These are phyloP conservation scores for Plumapathes pennacea DNA, from an alignment of 92 coral and sea anemone genomes.

Conservation along the genomic window DNA sequence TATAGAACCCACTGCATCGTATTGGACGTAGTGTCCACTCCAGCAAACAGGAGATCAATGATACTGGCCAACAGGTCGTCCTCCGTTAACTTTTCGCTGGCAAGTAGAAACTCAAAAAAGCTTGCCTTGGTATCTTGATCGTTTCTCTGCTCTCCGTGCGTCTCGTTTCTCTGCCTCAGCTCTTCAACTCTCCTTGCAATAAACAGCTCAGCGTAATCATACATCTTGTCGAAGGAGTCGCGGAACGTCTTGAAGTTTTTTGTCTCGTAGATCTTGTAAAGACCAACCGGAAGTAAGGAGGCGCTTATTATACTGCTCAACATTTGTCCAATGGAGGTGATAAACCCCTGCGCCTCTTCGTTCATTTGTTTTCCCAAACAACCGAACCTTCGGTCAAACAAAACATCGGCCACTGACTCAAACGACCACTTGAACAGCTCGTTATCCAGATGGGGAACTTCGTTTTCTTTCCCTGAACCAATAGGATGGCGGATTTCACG, in stretches of 20 bases:
- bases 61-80: constrained; percentile 50
- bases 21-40: constrained; percentile 57
- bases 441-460: constrained; percentile 34
- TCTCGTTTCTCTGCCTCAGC: background rate
- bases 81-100: constrained; percentile 34
- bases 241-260: constrained; percentile 39
- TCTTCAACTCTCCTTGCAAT: constrained; percentile 34
- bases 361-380: constrained; percentile 15
- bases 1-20: constrained; percentile 61
- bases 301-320: constrained; percentile 5
- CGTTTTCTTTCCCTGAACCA: constrained; percentile 28
- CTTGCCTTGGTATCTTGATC: constrained; percentile 3
- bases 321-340: constrained; percentile 9
- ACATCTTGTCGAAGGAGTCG: constrained; percentile 39
- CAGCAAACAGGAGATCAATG: constrained; percentile 63
- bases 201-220: constrained; percentile 46
- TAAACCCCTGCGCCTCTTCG: constrained; percentile 37
- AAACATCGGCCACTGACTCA: constrained; percentile 42
- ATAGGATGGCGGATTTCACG: constrained; percentile 4
- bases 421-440: constrained; percentile 69
- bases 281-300: constrained; percentile 30
- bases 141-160: background rate
- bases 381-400: constrained; percentile 49
- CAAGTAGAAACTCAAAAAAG: constrained; percentile 33
- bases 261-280: constrained; percentile 51